Conservation (phyloP, 2,113 vertebrate species). For the Pedetes capensis region DNA sequence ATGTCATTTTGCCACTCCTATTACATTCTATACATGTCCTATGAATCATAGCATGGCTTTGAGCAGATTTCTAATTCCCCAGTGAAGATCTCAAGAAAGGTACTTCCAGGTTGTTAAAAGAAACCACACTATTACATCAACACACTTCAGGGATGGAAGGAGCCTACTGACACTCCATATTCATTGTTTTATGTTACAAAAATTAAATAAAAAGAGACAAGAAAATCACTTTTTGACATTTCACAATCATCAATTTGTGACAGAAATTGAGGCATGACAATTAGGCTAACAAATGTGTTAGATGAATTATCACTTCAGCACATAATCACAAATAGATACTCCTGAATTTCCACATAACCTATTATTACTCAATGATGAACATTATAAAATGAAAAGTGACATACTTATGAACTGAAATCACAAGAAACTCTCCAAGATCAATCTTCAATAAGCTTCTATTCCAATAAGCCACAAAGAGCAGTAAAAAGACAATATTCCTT, state of each 20-base stretch:
- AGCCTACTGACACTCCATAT: not conserved
- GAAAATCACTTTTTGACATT: slow-evolving; percentile 50
- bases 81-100: not conserved
- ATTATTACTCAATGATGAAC: slow-evolving; percentile 36
- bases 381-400: not conserved
- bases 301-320: not conserved
- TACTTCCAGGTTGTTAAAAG: not conserved
- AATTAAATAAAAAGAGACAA: slow-evolving; percentile 28
- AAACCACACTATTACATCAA: slow-evolving; percentile 9
- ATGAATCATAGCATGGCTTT: not conserved
- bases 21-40: not conserved
- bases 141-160: not conserved
- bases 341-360: not conserved
- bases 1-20: not conserved
- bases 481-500: slow-evolving; percentile 37
- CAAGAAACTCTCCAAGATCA: slow-evolving; percentile 45
- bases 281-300: slow-evolving; percentile 16
- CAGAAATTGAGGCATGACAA: not conserved
- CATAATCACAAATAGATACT: not conserved
- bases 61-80: not conserved
- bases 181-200: slow-evolving; percentile 14
- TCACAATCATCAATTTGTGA: slow-evolving; percentile 56
- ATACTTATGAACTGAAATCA: not conserved
- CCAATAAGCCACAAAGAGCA: slow-evolving; percentile 19
- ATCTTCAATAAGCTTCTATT: not conserved